Evolutionary conservation across 2,797 vertebrate genomes (phyloP), one percentile per base, ranked within the genome.

Genomic region (Calcarius lapponicus): DNA sequence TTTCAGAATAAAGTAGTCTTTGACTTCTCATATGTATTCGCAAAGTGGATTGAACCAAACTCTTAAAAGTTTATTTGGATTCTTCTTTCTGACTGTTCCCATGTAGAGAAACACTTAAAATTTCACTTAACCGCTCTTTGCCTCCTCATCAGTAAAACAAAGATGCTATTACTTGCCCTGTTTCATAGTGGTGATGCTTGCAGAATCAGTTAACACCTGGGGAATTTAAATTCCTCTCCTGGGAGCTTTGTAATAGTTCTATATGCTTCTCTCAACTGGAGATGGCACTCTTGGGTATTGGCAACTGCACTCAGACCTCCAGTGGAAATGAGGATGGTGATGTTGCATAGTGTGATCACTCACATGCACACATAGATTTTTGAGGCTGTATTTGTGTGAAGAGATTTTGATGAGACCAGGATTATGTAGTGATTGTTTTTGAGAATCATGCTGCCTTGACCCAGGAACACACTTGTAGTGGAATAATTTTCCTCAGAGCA

Each of bases 361-460:
- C 15, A 17, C 11, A 10, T 9, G 17, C 2, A 3, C 67, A 8
- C 4, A 1, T 48, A 4, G 0, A 1, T 28, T 78, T 82, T 36
- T 70, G 40, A 24, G 38, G 9, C 51, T 48, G 7, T 43, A 13
- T 72, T 64, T 65, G 16, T 60, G 6, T 54, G n/a, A 67, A 81
- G 26, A 38, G n/a, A 29, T 72, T 86, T 78, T 81, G 34, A 40
- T 47, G 34, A 45, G 17, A 78, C 20, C 13, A n/a, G 36, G 47
- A 45, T 50, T 75, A 48, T n/a, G 7, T 9, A 74, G 42, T 15
- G 14, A n/a, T 43, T 32, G 9, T 15, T 93, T 94, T 47, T 64
- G n/a, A 54, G 28, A 86, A 40, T 24, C 7, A 18, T 25, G 79
- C 21, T 76, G 10, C 17, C 19, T 54, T 81, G 38, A 61, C 36